These are phyloP conservation scores for Helostoma temminkii DNA, from an alignment of 2,797 vertebrate species.

Conservation along the genomic window DNA sequence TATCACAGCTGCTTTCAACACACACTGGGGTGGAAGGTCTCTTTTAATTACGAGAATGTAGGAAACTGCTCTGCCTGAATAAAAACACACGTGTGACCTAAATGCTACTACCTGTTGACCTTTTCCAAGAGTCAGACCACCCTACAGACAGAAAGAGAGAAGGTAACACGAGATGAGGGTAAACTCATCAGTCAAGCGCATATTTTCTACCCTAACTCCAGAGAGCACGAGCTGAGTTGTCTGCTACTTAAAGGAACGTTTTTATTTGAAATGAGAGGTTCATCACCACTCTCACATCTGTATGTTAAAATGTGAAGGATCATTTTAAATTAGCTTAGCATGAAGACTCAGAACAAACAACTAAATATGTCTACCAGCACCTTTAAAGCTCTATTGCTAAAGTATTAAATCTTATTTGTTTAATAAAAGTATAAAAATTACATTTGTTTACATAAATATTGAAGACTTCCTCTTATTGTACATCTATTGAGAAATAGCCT, in stretches of 20 bases:
- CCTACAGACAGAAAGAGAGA: constrained; percentile 16
- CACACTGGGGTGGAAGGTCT: constrained; percentile 8
- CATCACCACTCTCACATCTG: background rate
- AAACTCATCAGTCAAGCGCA: background rate
- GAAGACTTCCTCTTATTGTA: too few relatives aligned
- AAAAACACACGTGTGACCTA: constrained; percentile 26
- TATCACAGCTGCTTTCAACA: background rate
- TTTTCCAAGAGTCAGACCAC: constrained; percentile 42
- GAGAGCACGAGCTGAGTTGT: background rate
- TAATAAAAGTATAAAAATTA: too few relatives aligned
- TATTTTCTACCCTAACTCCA: constrained; percentile 4
- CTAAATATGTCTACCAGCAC: too few relatives aligned
- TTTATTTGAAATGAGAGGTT: background rate
- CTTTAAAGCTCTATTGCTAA: too few relatives aligned
- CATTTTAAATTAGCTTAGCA: background rate
- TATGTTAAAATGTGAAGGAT: background rate
- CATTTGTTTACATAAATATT: too few relatives aligned
- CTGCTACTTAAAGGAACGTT: background rate
- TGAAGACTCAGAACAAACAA: too few relatives aligned
- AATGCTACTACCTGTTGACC: constrained; percentile 31
- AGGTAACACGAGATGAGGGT: constrained; percentile 1
- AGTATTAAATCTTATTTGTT: too few relatives aligned
- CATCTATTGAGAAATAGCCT: too few relatives aligned
- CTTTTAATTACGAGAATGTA: too few relatives aligned
- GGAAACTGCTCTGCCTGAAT: too few relatives aligned